phyloP scores from a whole-genome alignment of 1,140 invertebrate species.

The Maniola jurtina region DNA sequence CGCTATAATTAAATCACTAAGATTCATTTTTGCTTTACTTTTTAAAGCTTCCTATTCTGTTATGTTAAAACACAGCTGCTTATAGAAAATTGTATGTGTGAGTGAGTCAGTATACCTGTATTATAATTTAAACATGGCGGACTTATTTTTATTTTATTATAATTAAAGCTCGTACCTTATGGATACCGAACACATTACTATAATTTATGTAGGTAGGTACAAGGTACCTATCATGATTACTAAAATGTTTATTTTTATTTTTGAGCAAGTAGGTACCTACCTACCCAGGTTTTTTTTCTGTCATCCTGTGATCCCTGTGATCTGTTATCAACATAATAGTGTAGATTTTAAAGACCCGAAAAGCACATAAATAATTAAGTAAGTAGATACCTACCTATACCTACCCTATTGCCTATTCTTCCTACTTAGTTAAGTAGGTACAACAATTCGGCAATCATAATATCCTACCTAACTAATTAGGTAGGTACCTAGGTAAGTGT shows the following conservation, averaged over 20 bases:
- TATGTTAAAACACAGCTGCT: slow-evolving; percentile 21
- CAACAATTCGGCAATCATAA: too few species aligned
- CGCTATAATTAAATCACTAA: not conserved
- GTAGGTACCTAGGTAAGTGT: too few species aligned
- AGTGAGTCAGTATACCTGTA: slow-evolving; percentile 33
- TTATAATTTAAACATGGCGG: slow-evolving; percentile 37
- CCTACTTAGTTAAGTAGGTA: too few species aligned
- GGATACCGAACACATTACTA: slow-evolving; percentile 16
- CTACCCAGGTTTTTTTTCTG: too few species aligned
- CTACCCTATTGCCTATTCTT: too few species aligned
- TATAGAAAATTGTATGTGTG: slow-evolving; percentile 17
- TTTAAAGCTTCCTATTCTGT: slow-evolving; percentile 17
- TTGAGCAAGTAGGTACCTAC: not conserved
- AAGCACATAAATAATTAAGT: too few species aligned
- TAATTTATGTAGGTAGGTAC: slow-evolving; percentile 4
- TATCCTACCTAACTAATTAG: too few species aligned
- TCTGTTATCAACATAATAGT: too few species aligned
- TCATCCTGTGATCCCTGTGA: too few species aligned
- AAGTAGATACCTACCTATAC: too few species aligned
- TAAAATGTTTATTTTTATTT: slow-evolving; percentile 17
- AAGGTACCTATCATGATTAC: slow-evolving; percentile 7
- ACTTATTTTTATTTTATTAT: slow-evolving; percentile 34
- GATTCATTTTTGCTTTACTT: slow-evolving; percentile 6
- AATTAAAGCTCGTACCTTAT: slow-evolving; percentile 30
- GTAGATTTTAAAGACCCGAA: too few species aligned